Base-by-base conservation (phyloP, 2,888 invertebrate species). In the Drosophila koepferae region DNA sequence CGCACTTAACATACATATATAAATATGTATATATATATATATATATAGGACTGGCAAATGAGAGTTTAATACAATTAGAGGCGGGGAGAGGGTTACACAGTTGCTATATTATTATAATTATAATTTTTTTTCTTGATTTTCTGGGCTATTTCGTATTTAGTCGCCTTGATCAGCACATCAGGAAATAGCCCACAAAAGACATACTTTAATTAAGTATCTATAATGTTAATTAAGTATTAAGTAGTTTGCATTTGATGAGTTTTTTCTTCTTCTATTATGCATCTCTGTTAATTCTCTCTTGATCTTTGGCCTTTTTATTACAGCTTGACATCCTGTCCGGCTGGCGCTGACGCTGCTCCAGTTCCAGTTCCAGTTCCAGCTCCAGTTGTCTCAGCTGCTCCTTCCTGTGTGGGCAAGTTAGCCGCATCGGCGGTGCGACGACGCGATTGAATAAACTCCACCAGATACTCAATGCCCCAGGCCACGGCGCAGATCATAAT, bases 401-500 rank as follows among this genome's bases (percentile, higher is more conserved):
- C 40, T 7, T 88, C 89, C 60, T 75, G 80, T 16, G 78, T 66
- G 34, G 90, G 68, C 38, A 76, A 38, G 48, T 81, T 82, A n/a
- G 80, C 77, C 12, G 74, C 86, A 60, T 90, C 90, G 16, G 75
- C 76, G 6, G 90, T 86, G 38, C 87, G 90, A 3, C 86, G 83
- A 63, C 86, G 89, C 2, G 81, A 74, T 14, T 83, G 84, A 0
- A 91, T 55, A 61, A 81, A 93, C 62, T 87, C 82, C n/a, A 91
- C 71, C 46, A 91, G 69, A 64, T 93, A 92, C 88, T 96, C 96
- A 20, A 95, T 94, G 70, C 94, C 94, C 96, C 96, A 96, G 1
- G 96, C 96, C 7, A 95, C 71, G 8, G 95, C 95, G 86, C 96
- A 96, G 0, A 95, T 93, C 94, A 95, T 94, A 54, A 96, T 96